A percentile compares a stretch with the other conserved stretches of the same genome.
Conservation (phyloP, 2,888 invertebrate species). For the Balanococcus diminutus region DNA sequence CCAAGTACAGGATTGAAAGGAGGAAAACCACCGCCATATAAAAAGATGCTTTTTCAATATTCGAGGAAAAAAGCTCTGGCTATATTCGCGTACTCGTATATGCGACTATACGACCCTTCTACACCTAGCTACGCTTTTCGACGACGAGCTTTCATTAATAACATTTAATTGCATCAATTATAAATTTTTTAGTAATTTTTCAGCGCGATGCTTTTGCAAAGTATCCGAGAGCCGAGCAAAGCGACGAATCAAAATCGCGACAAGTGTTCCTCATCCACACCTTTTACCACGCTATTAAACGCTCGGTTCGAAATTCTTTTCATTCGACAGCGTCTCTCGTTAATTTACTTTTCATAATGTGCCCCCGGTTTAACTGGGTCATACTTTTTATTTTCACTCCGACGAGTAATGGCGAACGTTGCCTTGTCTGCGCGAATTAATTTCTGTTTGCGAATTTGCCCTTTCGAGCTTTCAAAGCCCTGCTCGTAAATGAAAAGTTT, state of each 20-base stretch:
- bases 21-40: neutral
- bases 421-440: slow-evolving; percentile 3
- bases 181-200: neutral
- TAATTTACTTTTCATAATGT: slow-evolving; percentile 7
- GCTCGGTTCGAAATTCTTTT: neutral
- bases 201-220: neutral
- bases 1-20: neutral
- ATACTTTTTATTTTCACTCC: neutral
- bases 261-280: neutral
- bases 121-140: neutral
- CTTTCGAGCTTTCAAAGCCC: neutral
- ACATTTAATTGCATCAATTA: neutral
- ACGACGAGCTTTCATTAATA: slow-evolving; percentile 5
- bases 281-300: neutral
- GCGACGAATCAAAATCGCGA: neutral
- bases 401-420: neutral
- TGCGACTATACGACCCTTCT: too few species aligned
- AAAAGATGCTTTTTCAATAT: slow-evolving; percentile 21
- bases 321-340: neutral
- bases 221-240: neutral
- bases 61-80: slow-evolving; percentile 6
- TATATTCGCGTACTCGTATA: neutral
- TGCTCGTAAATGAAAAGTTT: neutral
- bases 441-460: neutral
- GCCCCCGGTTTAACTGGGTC: neutral